Evolutionary conservation across 1,140 invertebrate species (phyloP).

Genomic region (Bombus cullumanus): DNA sequence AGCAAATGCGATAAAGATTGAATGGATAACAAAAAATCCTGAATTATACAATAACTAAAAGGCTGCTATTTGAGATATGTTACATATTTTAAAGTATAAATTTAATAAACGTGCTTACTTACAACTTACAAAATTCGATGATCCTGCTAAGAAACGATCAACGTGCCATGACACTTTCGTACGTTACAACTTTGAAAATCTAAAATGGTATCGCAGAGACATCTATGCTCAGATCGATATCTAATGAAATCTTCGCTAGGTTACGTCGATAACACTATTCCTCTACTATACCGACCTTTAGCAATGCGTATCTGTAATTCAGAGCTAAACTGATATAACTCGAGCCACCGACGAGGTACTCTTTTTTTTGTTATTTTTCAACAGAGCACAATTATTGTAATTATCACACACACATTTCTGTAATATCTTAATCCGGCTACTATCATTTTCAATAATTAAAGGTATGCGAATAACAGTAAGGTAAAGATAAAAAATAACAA

Average conservation of each 20-base stretch:
- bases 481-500: background rate
- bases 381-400: background rate
- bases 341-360: too few species aligned
- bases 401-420: background rate
- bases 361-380: background rate
- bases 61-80: background rate
- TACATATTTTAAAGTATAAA: background rate
- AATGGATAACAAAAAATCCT: background rate
- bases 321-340: background rate
- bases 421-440: background rate
- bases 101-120: background rate
- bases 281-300: background rate
- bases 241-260: background rate
- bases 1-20: background rate
- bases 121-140: background rate
- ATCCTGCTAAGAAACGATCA: background rate
- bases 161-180: background rate
- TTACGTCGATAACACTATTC: background rate
- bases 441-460: background rate
- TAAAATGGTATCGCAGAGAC: conserved; percentile 31
- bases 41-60: background rate
- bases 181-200: background rate
- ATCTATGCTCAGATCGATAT: background rate
- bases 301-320: background rate
- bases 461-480: too few species aligned